Conservation (phyloP, 2,797 vertebrate species). For the Labeo calbasu region DNA sequence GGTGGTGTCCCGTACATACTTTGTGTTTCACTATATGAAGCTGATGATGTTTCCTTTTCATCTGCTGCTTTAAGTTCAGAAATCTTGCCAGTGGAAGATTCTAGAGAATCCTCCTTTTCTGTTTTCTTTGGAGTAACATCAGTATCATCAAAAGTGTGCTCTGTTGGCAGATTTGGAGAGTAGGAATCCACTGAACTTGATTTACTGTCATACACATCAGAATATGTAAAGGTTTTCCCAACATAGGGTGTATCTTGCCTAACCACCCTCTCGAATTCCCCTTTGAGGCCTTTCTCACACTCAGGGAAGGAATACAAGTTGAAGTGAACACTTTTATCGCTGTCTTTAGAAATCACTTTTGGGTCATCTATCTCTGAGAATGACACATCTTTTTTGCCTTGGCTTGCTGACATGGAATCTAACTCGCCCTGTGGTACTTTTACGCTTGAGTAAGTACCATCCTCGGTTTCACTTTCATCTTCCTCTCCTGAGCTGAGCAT, state of each 20-base stretch:
- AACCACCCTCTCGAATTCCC: constrained; percentile 75
- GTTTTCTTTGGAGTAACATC: constrained; percentile 62
- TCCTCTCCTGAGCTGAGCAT: constrained; percentile 74
- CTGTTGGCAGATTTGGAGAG: constrained; percentile 64
- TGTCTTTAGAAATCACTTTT: constrained; percentile 62
- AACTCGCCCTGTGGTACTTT: constrained; percentile 61
- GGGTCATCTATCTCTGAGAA: constrained; percentile 60
- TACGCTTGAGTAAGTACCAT: constrained; percentile 63
- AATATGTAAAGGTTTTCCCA: constrained; percentile 91
- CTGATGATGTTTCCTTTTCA: constrained; percentile 78
- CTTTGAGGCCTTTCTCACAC: constrained; percentile 66
- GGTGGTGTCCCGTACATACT: constrained; percentile 15
- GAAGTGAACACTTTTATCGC: constrained; percentile 76
- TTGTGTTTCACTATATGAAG: constrained; percentile 63
- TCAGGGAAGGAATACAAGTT: constrained; percentile 74
- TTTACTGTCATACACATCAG: constrained; percentile 89
- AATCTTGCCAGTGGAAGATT: constrained; percentile 25
- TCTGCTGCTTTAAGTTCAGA: constrained; percentile 57
- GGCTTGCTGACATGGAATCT: constrained; percentile 60
- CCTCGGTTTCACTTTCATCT: constrained; percentile 68
- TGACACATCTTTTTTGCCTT: constrained; percentile 53
- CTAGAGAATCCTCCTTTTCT: constrained; percentile 77
- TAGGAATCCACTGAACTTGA: constrained; percentile 76
- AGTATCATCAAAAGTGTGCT: constrained; percentile 66
- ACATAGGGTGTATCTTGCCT: constrained; percentile 95